Conservation (phyloP, 2,888 invertebrate species). For the Drosophila hamatofila region DNA sequence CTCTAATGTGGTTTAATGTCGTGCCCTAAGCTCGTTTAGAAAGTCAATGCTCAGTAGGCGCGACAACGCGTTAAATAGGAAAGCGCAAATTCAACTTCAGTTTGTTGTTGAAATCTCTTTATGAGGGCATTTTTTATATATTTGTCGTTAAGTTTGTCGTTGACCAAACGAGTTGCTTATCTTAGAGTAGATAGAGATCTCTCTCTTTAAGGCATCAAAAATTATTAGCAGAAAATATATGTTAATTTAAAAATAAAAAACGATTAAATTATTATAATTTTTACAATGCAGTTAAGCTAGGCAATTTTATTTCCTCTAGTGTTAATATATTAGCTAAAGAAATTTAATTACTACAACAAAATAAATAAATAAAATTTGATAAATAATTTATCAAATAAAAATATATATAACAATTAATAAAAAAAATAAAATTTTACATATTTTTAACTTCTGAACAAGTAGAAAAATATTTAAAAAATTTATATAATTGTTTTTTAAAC, state of each 20-base stretch:
- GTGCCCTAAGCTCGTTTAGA: slow-evolving; percentile 46
- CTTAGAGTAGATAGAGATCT: not conserved
- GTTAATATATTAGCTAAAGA: not conserved
- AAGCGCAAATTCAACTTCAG: slow-evolving; percentile 28
- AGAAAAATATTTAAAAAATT: not conserved
- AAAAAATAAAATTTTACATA: too few relatives aligned
- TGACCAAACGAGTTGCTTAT: slow-evolving; percentile 10
- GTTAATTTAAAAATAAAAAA: not conserved
- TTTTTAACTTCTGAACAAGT: too few relatives aligned
- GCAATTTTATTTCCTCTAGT: not conserved
- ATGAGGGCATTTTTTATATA: slow-evolving; percentile 14
- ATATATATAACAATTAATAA: too few relatives aligned
- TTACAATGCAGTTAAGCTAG: accelerated
- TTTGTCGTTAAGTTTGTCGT: slow-evolving; percentile 17
- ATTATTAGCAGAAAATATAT: not conserved
- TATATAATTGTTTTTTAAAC: not conserved
- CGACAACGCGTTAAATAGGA: slow-evolving; percentile 18
- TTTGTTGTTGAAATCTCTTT: slow-evolving; percentile 25
- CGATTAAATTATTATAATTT: not conserved
- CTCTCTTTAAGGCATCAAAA: not conserved
- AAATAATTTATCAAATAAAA: not conserved
- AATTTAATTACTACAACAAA: not conserved
- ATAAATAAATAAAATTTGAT: not conserved
- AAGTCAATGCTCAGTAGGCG: slow-evolving; percentile 43
- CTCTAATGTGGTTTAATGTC: slow-evolving; percentile 27